Evolutionary conservation across 2,113 vertebrate genomes (phyloP), one percentile per base, ranked within the genome.

Genomic region (Perca fluviatilis): DNA sequence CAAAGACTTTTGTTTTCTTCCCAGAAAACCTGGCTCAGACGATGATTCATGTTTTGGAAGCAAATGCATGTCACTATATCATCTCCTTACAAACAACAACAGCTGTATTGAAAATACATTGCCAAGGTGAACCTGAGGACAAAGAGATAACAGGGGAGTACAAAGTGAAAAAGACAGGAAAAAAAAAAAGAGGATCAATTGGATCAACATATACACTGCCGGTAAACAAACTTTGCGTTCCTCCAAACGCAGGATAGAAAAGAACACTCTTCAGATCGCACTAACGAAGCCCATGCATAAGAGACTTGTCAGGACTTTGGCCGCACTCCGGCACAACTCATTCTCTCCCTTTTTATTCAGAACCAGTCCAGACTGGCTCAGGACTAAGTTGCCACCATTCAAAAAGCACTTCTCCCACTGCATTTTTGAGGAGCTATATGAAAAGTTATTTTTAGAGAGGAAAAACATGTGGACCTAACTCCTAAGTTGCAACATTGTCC

Each of bases 1-100:
- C 85, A 90, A 79, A 91, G 82, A 76, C 90, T 68, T 91, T 90
- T 93, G 86, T 92, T 92, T 90, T 92, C 76, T 82, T 87, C 84
- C 68, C 80, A 83, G 87, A 91, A 86, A 54, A 79, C 46, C 30
- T 58, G 80, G 69, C 86, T 80, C 61, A 75, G 70, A 67, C 51
- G 67, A 77, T 89, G 75, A 92, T 80, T 88, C 79, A 77, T 85
- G 66, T 88, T 86, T 89, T 90, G 79, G 83, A 81, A 82, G 83
- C 49, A 76, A 85, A 76, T 30, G 5, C 27, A 72, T 83, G 75
- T 74, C 74, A 83, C 60, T 36, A 33, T 73, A 80, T 89, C 40
- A 82, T 77, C 87, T 50, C 21, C 49, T 40, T 40, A 65, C 65
- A 67, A 85, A 91, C 71, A 84, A 74, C 61, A 74, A 70, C 16